Base-by-base conservation (phyloP, 1,140 invertebrate genomes). In the Cydia fagiglandana region DNA sequence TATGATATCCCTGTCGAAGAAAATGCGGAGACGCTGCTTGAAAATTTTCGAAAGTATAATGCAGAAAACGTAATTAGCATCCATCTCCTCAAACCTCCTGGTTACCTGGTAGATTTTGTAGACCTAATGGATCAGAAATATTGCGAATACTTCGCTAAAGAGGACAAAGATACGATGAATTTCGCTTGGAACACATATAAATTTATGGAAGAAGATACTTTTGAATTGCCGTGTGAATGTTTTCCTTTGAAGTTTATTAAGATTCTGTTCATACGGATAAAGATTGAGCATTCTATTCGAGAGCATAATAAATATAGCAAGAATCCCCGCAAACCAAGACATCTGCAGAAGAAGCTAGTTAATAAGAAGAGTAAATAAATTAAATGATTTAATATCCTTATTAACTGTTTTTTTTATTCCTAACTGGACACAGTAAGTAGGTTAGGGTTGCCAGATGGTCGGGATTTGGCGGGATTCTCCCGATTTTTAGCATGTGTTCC, bases 51-150 rank as follows among this genome's bases (percentile, higher is more conserved):
- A 7, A 17, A 56, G 15, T 56, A 17, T 56, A 56, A 56, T 13
- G 53, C 53, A n/a, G 53, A 56, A 1, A 56, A 56, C n/a, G 53
- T 17, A 17, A n/a, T 20, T 9, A 56, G 53, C 3, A 17, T 56
- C 4, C 4, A 56, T 17, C 53, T 56, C 0, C 53, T 56, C 5
- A 17, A 56, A 20, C 53, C 53, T 56, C 53, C 53, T 17, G 53
- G 53, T 56, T 56, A n/a, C 17, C 53, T 56, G 53, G 53, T 56
- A 56, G 53, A 56, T 17, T 56, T 56, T 17, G 53, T 56, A 17
- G 53, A 56, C n/a, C 4, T 7, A 9, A 17, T 56, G n/a, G 53
- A 56, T 17, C n/a, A 17, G 15, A 56, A 56, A 56, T 56, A 17
- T 4, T 56, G 53, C 15, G 53, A 56, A 20, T 56, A 56, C 20